A percentile compares a stretch with the other conserved stretches of the same genome.
phyloP scores from a whole-genome alignment of 1,140 invertebrate genomes.

The Panulirus ornatus region DNA sequence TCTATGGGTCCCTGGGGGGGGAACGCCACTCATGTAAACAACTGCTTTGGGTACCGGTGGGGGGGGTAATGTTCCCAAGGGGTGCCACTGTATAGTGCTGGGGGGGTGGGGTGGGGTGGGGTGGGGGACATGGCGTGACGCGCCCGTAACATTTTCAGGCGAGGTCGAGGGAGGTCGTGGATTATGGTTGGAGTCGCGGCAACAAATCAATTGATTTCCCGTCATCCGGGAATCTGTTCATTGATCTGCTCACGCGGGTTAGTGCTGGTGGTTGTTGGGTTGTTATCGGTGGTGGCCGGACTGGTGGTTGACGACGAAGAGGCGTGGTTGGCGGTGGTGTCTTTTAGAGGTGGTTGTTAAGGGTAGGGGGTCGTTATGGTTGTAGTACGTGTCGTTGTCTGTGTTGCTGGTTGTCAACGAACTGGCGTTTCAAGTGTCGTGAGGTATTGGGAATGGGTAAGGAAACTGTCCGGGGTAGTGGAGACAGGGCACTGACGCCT shows the following conservation, averaged over 20 bases:
- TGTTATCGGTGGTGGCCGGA: not conserved
- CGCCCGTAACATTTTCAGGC: slow-evolving; percentile 67
- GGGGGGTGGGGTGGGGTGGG: not conserved
- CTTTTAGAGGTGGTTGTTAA: no score
- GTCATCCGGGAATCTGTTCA: slow-evolving; percentile 64
- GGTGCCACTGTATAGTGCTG: not conserved
- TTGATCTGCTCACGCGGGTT: slow-evolving; percentile 38
- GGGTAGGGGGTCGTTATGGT: not conserved
- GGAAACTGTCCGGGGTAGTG: no score
- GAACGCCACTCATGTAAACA: slow-evolving; percentile 17
- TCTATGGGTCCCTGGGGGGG: no score
- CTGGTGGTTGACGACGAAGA: not conserved
- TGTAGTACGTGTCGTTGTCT: no score
- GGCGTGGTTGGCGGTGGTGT: not conserved
- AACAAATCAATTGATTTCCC: slow-evolving; percentile 71
- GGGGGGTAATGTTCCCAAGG: not conserved
- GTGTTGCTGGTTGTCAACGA: no score
- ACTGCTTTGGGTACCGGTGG: not conserved
- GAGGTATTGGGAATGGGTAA: no score
- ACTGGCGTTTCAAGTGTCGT: no score
- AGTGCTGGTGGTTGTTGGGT: not conserved
- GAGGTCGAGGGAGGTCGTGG: slow-evolving; percentile 63
- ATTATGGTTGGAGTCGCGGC: slow-evolving; percentile 56
- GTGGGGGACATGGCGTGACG: slow-evolving; percentile 41
- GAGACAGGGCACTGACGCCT: no score